Evolutionary conservation across 92 coral and sea anemone genomes (phyloP), one percentile per base, ranked within the genome.

Genomic region (Pocillopora grandis): DNA sequence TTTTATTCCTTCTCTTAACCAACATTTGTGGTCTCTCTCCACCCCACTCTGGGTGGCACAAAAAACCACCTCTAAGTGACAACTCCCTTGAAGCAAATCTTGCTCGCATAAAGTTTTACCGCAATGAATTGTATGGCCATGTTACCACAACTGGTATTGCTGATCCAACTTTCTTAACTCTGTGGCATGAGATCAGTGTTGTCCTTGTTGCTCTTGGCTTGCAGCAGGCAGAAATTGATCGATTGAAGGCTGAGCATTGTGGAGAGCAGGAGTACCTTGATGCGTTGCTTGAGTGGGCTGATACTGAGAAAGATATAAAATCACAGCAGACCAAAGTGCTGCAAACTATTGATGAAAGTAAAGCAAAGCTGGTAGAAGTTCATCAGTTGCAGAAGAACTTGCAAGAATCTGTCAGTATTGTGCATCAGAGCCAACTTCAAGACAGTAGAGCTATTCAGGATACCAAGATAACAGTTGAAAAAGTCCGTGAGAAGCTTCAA

Each of bases 61-160:
- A 8, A 27, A 52, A 80, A 23, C 94, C 94, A 89, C 76, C 71
- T 52, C 58, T 62, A 56, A 79, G 86, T 37, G 92, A 92, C 69
- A 79, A 57, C 58, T 82, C 92, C 49, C 42, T 16, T 14, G 90
- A 82, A 72, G 91, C 95, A 14, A 80, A 89, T 76, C 82, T 92
- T 73, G 92, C 91, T n/a, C 85, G 95, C 71, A 87, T 92, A 20
- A 89, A 80, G 88, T 76, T 70, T 66, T 89, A 76, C 71, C 85
- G 95, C 21, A 92, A 92, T 66, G 56, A 67, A 27, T 78, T 92
- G 78, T 75, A 75, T 71, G 90, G 86, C 63, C 92, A 89, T 80
- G 72, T 72, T 9, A 58, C 84, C 80, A 86, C 77, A 15, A 83
- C 87, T 16, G 75, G 84, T 21, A 56, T 89, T 62, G 74, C 79